Base-by-base conservation (phyloP, 2,888 invertebrate species). In the Schizaphis graminum region DNA sequence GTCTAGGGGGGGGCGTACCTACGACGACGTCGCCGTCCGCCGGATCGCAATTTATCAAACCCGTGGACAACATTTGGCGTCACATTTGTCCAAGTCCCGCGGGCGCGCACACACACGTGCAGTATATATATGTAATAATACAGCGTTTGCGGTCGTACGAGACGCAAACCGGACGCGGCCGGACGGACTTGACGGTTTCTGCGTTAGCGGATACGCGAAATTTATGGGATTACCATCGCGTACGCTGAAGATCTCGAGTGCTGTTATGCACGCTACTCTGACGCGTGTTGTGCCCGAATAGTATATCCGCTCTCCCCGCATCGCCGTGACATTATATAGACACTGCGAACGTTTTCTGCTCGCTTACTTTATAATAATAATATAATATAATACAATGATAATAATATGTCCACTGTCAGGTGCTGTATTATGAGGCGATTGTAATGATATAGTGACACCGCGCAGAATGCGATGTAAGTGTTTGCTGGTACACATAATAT, bases 21-120 rank as follows among this genome's bases (percentile, higher is more conserved):
- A 35, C 26, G 67, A 5, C 53, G 77, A 53, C 89, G 89, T 93
- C 85, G 89, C 77, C 87, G 61, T 49, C 21, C 53, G 56, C 47
- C 92, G 88, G 77, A 88, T 91, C 85, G 91, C 85, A 85, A 93
- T 93, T 93, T 93, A 93, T 94, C 94, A 90, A 49, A 94, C 35
- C 35, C 93, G 44, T 26, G 41, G 35, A 49, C 93, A n/a, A 47
- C 93, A n/a, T 67, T 77, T n/a, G 53, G 47, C 88, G 35, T 67
- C 57, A 57, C 89, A 56, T 89, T 93, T 47, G 89, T 84, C 84
- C 26, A 77, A 56, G 92, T 89, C 67, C 61, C 49, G 21, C 67
- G 2, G 16, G 35, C 56, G 0, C 28, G 7, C 49, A 13, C 28
- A 47, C 5, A 49, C n/a, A 49, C 26, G 41, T 56, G 26, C 35